Evolutionary conservation across 1,140 invertebrate species (phyloP).

Genomic region (Drosophila trapezifrons): DNA sequence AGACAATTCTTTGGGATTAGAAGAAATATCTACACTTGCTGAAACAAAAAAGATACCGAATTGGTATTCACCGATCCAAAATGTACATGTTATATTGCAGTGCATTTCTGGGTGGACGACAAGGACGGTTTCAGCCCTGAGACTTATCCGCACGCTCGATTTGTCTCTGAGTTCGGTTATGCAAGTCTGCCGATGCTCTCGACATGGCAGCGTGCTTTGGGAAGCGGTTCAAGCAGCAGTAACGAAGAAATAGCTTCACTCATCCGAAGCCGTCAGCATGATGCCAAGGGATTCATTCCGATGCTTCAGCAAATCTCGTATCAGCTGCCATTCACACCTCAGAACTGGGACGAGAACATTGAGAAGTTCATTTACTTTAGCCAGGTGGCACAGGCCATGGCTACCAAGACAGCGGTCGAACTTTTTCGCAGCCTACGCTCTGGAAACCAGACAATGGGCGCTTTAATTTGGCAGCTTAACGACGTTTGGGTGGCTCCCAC

Average conservation of each 20-base stretch:
- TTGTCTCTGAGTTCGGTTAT: slow-evolving; percentile 97
- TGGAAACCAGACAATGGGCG: slow-evolving; percentile 95
- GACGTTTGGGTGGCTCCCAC: slow-evolving; percentile 99
- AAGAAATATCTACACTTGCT: too few relatives aligned
- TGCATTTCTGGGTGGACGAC: slow-evolving; percentile 96
- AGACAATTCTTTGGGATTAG: too few relatives aligned
- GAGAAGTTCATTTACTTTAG: slow-evolving; percentile 89
- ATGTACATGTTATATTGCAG: slow-evolving; percentile 80
- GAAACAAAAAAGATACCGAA: too few relatives aligned
- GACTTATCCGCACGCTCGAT: slow-evolving; percentile 92
- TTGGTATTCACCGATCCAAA: too few relatives aligned
- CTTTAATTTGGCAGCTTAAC: slow-evolving; percentile 99
- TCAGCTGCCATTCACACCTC: slow-evolving; percentile 86
- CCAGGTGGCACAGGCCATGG: slow-evolving; percentile 94
- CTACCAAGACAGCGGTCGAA: slow-evolving; percentile 94
- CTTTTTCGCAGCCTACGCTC: slow-evolving; percentile 90
- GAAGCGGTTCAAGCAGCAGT: slow-evolving; percentile 61
- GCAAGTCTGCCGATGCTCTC: slow-evolving; percentile 92
- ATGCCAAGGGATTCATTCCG: slow-evolving; percentile 88
- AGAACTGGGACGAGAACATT: slow-evolving; percentile 85
- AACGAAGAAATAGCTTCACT: slow-evolving; percentile 87
- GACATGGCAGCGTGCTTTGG: slow-evolving; percentile 85
- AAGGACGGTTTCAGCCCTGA: slow-evolving; percentile 90
- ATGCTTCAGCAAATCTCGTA: slow-evolving; percentile 86
- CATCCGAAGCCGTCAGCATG: slow-evolving; percentile 92